Percentiles rank a stretch among this genome's conserved stretches.
Conservation (phyloP, 2,113 vertebrate species). For the Lanius collurio region DNA sequence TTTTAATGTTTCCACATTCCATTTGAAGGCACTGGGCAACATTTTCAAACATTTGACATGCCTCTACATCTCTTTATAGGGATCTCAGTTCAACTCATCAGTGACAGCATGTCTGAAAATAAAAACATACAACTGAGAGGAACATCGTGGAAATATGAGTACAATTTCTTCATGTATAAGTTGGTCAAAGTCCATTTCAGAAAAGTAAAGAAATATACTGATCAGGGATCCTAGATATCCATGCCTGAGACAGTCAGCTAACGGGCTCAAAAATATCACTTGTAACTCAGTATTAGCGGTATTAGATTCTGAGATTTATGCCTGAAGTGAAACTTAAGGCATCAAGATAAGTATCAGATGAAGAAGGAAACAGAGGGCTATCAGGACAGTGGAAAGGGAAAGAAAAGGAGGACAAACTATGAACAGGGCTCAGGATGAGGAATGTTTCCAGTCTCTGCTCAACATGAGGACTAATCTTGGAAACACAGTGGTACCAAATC, state of each 20-base stretch:
- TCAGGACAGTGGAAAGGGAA: neutral
- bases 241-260: neutral
- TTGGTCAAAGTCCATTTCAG: neutral
- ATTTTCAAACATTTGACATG: neutral
- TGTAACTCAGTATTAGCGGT: neutral
- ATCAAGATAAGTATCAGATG: neutral
- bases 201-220: neutral
- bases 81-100: neutral
- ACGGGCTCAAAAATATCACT: neutral
- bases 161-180: neutral
- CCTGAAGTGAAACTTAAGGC: too few relatives aligned
- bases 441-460: neutral
- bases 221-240: neutral
- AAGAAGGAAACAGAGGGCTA: neutral
- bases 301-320: neutral
- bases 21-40: neutral
- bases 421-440: neutral
- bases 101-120: neutral
- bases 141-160: neutral
- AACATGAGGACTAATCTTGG: neutral
- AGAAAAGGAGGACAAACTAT: neutral
- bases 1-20: neutral
- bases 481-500: neutral
- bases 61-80: neutral
- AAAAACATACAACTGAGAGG: neutral